Evolutionary conservation across 2,113 vertebrate genomes (phyloP).

Genomic region (Turnix velox): DNA sequence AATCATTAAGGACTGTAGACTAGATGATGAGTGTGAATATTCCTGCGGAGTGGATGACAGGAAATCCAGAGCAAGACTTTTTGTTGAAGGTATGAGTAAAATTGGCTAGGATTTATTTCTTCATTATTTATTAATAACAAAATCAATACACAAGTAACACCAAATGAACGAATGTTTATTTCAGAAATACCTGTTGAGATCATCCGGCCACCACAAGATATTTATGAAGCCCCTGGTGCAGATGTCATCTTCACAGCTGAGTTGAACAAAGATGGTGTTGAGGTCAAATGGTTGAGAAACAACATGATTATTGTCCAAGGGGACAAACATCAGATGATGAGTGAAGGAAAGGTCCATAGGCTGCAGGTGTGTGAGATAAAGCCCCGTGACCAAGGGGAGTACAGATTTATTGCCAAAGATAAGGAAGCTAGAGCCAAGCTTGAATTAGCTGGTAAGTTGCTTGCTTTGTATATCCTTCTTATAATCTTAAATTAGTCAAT

Average conservation of each 20-base stretch:
- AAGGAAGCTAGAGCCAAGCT: conserved; percentile 96
- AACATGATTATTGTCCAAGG: conserved; percentile 96
- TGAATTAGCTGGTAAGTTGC: conserved; percentile 88
- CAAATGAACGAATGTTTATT: neutral
- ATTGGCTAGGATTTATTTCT: neutral
- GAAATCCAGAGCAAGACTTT: conserved; percentile 91
- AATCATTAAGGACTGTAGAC: conserved; percentile 88
- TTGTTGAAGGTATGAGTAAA: conserved; percentile 86
- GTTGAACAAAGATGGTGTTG: conserved; percentile 95
- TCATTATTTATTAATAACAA: neutral
- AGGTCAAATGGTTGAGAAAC: conserved; percentile 96
- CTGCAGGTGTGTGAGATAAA: conserved; percentile 93
- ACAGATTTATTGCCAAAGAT: conserved; percentile 94
- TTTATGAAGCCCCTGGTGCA: conserved; percentile 86
- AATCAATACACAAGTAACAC: neutral
- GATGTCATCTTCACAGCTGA: conserved; percentile 91
- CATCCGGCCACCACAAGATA: conserved; percentile 88
- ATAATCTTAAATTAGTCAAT: neutral
- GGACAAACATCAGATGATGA: conserved; percentile 99
- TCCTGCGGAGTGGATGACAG: conserved; percentile 94
- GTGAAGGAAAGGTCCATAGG: conserved; percentile 91
- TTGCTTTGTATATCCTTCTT: conserved; percentile 5
- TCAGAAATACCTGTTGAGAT: conserved; percentile 97
- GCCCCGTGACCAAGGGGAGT: conserved; percentile 96
- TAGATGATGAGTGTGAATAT: conserved; percentile 97